Percentiles rank a stretch among this genome's conserved stretches.
Evolutionary conservation across 2,113 vertebrate species (phyloP).

Genomic region (Dicaeum eximium): DNA sequence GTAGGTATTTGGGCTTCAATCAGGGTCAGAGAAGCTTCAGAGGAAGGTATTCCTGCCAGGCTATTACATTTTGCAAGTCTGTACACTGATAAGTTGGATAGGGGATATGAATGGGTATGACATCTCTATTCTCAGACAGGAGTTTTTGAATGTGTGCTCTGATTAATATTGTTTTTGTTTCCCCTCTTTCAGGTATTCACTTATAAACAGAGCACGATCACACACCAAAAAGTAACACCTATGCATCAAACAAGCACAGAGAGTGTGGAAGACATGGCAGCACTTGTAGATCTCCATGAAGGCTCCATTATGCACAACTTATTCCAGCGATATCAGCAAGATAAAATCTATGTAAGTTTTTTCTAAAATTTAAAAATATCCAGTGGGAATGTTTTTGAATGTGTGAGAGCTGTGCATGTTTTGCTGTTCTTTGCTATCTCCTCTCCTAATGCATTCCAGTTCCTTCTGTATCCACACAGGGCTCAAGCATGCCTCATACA

Average conservation of each 20-base stretch:
- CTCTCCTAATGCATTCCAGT: background rate
- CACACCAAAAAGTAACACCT: constrained; percentile 85
- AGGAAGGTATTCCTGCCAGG: background rate
- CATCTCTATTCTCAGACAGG: background rate
- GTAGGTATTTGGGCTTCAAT: background rate
- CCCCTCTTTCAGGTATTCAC: constrained; percentile 85
- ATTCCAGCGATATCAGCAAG: constrained; percentile 84
- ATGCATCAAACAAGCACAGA: constrained; percentile 81
- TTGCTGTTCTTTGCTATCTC: background rate
- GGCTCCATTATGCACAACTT: constrained; percentile 97
- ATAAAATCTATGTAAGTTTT: constrained; percentile 90
- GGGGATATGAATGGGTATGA: background rate
- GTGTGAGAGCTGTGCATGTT: background rate
- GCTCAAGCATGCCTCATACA: background rate
- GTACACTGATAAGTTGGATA: background rate
- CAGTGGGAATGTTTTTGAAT: background rate
- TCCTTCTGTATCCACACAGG: background rate
- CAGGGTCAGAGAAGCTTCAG: background rate
- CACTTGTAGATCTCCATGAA: constrained; percentile 88
- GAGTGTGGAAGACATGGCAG: constrained; percentile 93
- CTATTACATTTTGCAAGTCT: background rate
- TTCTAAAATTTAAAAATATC: background rate
- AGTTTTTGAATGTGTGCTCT: background rate
- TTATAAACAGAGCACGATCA: constrained; percentile 92
- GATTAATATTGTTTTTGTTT: background rate